These are phyloP conservation scores for Oikopleura vanhoeffeni DNA, from an alignment of 23 tunicate species.

Conservation along the genomic window DNA sequence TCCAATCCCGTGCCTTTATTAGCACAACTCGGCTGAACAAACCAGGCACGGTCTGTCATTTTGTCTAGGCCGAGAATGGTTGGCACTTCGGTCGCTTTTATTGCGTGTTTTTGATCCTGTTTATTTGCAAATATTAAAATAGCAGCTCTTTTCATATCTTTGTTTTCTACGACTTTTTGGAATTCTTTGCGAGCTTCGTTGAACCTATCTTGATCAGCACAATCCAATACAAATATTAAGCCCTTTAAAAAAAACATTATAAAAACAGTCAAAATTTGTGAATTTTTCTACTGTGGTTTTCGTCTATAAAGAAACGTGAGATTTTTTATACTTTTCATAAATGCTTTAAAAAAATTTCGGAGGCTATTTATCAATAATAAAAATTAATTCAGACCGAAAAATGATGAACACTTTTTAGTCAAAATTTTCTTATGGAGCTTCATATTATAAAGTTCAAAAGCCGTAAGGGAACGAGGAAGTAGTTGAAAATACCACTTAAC, in stretches of 20 bases:
- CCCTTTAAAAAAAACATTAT: slow-evolving; percentile 20
- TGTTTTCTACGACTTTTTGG: slow-evolving; percentile 48
- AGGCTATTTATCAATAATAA: too few relatives aligned
- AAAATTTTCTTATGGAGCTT: too few relatives aligned
- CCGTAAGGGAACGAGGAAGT: too few relatives aligned
- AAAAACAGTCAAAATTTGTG: too few relatives aligned
- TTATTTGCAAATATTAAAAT: slow-evolving; percentile 74
- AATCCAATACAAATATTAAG: slow-evolving; percentile 75
- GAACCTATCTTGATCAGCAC: slow-evolving; percentile 74
- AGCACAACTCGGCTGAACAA: slow-evolving; percentile 88
- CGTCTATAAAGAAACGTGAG: too few relatives aligned
- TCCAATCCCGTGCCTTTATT: slow-evolving; percentile 54
- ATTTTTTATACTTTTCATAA: too few relatives aligned
- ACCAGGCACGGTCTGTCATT: slow-evolving; percentile 46
- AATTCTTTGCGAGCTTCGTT: slow-evolving; percentile 74
- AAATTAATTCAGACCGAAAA: too few relatives aligned
- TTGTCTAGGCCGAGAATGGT: slow-evolving; percentile 35
- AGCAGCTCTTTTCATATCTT: slow-evolving; percentile 84
- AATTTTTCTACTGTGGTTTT: too few relatives aligned
- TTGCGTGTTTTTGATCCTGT: slow-evolving; percentile 73
- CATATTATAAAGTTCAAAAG: too few relatives aligned
- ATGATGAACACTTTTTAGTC: too few relatives aligned
- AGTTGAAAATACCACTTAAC: too few relatives aligned
- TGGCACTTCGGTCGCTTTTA: slow-evolving; percentile 41
- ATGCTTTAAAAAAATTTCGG: too few relatives aligned